Evolutionary conservation across 2,113 vertebrate genomes (phyloP), one percentile per base, ranked within the genome.

Genomic region (Cheilinus undulatus): DNA sequence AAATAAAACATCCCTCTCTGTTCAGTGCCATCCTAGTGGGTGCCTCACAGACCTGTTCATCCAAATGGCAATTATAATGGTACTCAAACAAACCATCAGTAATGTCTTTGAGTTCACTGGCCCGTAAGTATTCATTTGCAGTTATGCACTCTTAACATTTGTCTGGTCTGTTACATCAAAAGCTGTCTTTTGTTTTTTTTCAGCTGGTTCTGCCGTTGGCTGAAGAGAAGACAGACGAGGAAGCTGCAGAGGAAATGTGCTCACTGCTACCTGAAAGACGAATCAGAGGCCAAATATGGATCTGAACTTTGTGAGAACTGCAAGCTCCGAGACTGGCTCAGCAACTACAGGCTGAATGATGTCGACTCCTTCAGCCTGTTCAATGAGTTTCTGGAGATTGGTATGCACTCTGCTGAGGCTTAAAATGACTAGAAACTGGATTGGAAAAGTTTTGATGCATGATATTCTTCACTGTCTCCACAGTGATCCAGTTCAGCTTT

Each of bases 11-110:
- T 57, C 49, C 45, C 12, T 59, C 14, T 46, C 34, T 26, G 0
- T 69, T 4, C 81, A 99, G 97, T 99, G 97, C 78, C 97, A 99
- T 46, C 96, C 96, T 53, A 99, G 97, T 0, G 97, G 97, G 78
- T 99, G 97, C 85, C 96, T 99, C 82, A 97, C 95, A 0, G 97
- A 99, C 88, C 94, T 99, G 76, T 99, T 98, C 85, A 95, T 98
- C 87, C 97, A 99, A 90, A 97, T 99, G 97, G 95, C 94, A 14
- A 84, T 96, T 58, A 96, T 99, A 81, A 97, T 98, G 95, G 2
- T 93, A 0, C 93, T 99, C 27, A 99, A 99, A 74, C 97, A 99
- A 88, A 97, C 95, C 8, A 91, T 99, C 79, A 98, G 91, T 90
- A 98, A 96, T 65, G 87, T 95, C 5, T 24, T 95, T 64, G 97